Percentiles rank a stretch among this genome's conserved stretches.
Conservation (phyloP, 2,797 vertebrate genomes). For the Anguilla obscura region DNA sequence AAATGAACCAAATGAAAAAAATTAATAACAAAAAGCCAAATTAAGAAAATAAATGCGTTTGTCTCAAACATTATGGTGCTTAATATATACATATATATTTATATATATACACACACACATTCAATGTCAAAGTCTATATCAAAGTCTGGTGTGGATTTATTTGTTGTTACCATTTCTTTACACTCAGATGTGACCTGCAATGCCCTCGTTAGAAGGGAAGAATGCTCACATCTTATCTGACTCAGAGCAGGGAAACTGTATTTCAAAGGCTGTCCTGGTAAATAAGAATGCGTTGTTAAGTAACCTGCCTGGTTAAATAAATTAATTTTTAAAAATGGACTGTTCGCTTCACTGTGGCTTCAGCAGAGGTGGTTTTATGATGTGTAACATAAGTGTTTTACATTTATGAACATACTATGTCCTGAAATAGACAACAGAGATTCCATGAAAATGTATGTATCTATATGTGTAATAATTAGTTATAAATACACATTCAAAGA, state of each 20-base stretch:
- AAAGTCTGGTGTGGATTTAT: neutral
- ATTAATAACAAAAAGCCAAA: neutral
- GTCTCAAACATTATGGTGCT: neutral
- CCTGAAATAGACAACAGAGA: neutral
- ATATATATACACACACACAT: neutral
- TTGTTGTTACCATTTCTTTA: neutral
- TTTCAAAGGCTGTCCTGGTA: neutral
- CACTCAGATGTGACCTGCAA: neutral
- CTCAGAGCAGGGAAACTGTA: neutral
- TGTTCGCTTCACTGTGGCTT: neutral
- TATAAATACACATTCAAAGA: neutral
- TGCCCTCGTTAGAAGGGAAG: neutral
- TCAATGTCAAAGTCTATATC: neutral
- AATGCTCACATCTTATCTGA: neutral
- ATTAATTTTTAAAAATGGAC: too few relatives aligned
- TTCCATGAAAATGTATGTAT: neutral
- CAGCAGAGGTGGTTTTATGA: neutral
- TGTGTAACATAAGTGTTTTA: neutral
- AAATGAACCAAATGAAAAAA: neutral
- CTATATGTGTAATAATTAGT: neutral
- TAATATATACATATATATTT: too few relatives aligned
- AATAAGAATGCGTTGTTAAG: too few relatives aligned
- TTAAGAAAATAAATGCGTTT: neutral
- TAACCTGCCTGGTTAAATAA: too few relatives aligned
- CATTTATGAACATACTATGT: neutral